Conservation (phyloP, 2,113 vertebrate species). For the Puntigrus tetrazona region DNA sequence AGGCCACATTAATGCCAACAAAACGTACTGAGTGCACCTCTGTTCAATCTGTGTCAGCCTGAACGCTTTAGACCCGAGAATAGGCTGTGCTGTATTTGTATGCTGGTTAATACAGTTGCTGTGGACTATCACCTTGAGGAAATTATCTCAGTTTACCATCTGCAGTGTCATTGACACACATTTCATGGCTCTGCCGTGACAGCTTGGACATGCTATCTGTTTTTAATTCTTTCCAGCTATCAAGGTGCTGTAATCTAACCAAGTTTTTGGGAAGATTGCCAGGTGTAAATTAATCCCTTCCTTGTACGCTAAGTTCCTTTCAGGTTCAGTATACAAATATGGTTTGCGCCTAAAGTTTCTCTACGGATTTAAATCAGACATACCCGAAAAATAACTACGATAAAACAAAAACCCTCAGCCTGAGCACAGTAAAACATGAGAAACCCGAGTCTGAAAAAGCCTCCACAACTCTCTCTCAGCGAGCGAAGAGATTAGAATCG, state of each 20-base stretch:
- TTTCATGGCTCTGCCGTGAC: not conserved
- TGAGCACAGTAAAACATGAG: not conserved
- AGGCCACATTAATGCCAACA: not conserved
- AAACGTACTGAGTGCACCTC: not conserved
- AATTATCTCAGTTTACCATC: not conserved
- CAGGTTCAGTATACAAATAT: not conserved
- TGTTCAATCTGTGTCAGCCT: not conserved
- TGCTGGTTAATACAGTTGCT: not conserved
- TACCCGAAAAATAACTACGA: not conserved
- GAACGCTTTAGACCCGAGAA: too few relatives aligned
- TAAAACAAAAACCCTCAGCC: not conserved
- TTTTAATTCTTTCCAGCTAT: not conserved
- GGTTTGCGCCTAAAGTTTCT: not conserved
- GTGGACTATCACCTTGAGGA: constrained; percentile 1
- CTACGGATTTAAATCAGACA: not conserved
- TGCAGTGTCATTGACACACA: not conserved
- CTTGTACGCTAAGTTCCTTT: not conserved
- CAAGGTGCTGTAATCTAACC: not conserved
- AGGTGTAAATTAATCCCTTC: not conserved
- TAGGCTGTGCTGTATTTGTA: not conserved
- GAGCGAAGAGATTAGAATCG: constrained; percentile 46
- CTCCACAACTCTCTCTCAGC: constrained; percentile 6
- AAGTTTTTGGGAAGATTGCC: not conserved
- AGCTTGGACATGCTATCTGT: not conserved
- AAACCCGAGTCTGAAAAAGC: not conserved